Percentiles rank a stretch among this genome's conserved stretches.
Conservation (phyloP, 2,888 invertebrate species). For the Lutraria lutraria region DNA sequence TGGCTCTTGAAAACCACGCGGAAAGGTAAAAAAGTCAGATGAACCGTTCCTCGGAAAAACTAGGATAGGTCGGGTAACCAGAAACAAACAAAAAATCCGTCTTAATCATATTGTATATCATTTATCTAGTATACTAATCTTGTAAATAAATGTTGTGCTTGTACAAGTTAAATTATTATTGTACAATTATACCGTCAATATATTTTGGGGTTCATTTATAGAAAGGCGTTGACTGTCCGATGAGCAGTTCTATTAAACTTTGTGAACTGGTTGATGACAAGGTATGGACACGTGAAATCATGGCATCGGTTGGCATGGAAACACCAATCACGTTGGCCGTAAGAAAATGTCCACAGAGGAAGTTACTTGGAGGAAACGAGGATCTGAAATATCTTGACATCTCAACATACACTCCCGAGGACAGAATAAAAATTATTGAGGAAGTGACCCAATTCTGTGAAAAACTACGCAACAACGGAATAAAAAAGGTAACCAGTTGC, state of each 20-base stretch:
- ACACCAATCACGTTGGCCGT: slow-evolving; percentile 72
- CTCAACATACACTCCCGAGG: not conserved
- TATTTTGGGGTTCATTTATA: not conserved
- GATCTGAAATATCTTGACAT: slow-evolving; percentile 16
- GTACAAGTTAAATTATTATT: too few species aligned
- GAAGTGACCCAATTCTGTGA: slow-evolving; percentile 22
- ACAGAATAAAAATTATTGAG: not conserved
- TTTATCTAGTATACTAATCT: too few species aligned
- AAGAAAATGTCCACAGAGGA: slow-evolving; percentile 1
- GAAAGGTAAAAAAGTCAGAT: too few species aligned
- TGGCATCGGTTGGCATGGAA: slow-evolving; percentile 66
- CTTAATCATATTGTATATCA: too few species aligned
- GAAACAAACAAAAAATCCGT: too few species aligned
- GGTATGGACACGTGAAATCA: slow-evolving; percentile 71
- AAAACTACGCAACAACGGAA: not conserved
- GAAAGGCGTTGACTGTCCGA: slow-evolving; percentile 74
- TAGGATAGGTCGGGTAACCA: too few species aligned
- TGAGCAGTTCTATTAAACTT: slow-evolving; percentile 73
- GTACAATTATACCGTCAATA: too few species aligned
- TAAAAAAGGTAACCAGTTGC: slow-evolving; percentile 18
- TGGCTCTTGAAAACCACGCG: too few species aligned
- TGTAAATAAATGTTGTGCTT: too few species aligned
- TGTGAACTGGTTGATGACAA: slow-evolving; percentile 74
- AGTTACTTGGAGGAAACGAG: not conserved
- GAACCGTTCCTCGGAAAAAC: too few species aligned